Base-by-base conservation (phyloP, 2,113 vertebrate genomes). In the Corythaeola cristata region DNA sequence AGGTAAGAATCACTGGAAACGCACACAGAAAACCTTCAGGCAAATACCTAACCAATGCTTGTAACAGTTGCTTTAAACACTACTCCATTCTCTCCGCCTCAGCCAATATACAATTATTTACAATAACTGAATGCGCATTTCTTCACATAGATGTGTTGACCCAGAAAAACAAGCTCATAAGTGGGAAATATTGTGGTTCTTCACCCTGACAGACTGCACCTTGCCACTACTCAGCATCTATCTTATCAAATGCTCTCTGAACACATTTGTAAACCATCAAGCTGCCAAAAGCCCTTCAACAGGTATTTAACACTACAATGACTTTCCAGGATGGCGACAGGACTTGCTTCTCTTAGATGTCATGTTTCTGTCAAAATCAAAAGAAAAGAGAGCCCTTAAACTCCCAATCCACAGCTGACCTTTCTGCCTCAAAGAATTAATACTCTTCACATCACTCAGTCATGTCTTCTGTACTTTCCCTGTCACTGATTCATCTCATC, bases 261-360 rank as follows among this genome's bases (percentile, higher is more conserved):
- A 88, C 45, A 62, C 50, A 64, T 82, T 75, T 72, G 49, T 87
- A 87, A 95, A 79, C 78, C 45, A 68, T 50, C 37, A 80, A 58
- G 55, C 62, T 80, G 74, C 67, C 80, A 94, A 91, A 90, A 95
- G 49, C 53, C 74, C 62, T 97, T 93, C 77, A 89, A 89, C 18
- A 89, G 80, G 74, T 90, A 86, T 91, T 93, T 84, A 92, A 93
- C 88, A 82, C 73, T 75, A 86, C 83, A 89, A 3, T 68, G 77
- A 75, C 80, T 93, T 90, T 83, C 11, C 19, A 76, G 58, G 17
- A 76, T 27, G 7, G 37, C 2, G 23, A 3, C 66, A 89, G 50
- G 50, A 52, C 59, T 80, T 80, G 21, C 19, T 85, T 87, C 82
- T 90, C 55, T 74, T 66, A 87, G 58, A 85, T 69, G 87, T 71